Evolutionary conservation across 2,797 vertebrate genomes (phyloP).

Genomic region (Enoplosus armatus): DNA sequence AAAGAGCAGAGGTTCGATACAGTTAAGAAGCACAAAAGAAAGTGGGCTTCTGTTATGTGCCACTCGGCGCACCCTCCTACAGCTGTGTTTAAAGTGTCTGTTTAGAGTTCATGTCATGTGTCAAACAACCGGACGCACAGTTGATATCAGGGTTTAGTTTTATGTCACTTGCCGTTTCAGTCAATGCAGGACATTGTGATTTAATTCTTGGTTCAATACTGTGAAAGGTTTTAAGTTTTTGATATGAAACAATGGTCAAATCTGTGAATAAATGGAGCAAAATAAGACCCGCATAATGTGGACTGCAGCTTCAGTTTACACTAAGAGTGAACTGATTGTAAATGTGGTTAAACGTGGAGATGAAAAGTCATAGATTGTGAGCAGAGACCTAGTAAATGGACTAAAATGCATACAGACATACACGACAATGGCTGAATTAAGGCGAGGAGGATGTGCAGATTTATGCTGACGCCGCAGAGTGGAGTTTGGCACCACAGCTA

Average conservation of each 20-base stretch:
- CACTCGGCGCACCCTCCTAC: conserved; percentile 11
- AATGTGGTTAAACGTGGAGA: neutral
- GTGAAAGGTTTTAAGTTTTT: too few species aligned
- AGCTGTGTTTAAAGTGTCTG: conserved; percentile 48
- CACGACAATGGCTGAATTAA: neutral
- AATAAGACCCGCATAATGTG: neutral
- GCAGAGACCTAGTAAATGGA: neutral
- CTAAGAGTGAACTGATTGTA: neutral
- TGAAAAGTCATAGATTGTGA: conserved; percentile 5
- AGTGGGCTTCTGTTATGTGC: conserved; percentile 16
- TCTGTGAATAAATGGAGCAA: neutral
- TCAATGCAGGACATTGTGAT: conserved; percentile 1
- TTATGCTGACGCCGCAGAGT: conserved; percentile 57
- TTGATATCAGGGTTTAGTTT: conserved; percentile 43
- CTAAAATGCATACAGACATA: neutral
- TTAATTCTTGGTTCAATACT: neutral
- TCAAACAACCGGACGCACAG: conserved; percentile 44
- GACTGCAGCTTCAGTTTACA: neutral
- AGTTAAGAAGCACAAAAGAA: conserved; percentile 7
- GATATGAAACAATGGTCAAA: neutral
- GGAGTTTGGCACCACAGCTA: conserved; percentile 25
- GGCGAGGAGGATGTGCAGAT: conserved; percentile 31
- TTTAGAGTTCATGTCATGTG: conserved; percentile 53
- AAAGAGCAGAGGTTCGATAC: neutral
- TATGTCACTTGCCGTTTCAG: conserved; percentile 11